Evolutionary conservation across 2,113 vertebrate species (phyloP), one percentile per base, ranked within the genome.

Genomic region (Cichladusa arquata): DNA sequence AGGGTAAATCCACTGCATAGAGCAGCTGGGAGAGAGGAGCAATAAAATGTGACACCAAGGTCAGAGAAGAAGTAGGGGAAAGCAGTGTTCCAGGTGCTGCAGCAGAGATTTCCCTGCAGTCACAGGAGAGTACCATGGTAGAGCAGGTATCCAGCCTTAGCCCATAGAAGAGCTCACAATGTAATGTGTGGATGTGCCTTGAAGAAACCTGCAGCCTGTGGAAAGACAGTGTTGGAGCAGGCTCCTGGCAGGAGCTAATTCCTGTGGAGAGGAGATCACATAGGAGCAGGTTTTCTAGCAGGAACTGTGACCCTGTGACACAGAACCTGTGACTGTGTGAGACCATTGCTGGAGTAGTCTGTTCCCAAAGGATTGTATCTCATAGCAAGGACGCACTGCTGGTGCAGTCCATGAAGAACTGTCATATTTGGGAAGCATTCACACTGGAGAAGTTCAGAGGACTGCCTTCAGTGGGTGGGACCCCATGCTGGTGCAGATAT

Each of bases 401-500:
- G 25, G 8, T 54, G 19, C 31, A 79, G 36, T 25, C n/a, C 3
- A 1, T 57, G 15, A 81, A 60, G 28, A 66, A 38, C 45, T 29
- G 36, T 36, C 33, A 12, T 26, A 28, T 6, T 7, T 8, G 4
- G 19, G 19, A 81, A 60, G 16, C 29, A 40, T 7, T n/a, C 15
- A 44, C 28, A 67, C 5, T n/a, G 29, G 28, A 60, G n/a, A 51
- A 66, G 4, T 25, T 60, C 38, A 45, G 23, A 74, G 28, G 19
- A 45, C 16, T 45, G 8, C 31, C 23, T 66, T 51, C 54, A 8
- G 8, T 8, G 19, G 28, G 13, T 45, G 8, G 22, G 60, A 73
- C 12, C 8, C 6, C 33, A 33, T 0, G 0, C 26, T 73, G 28
- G 5, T 25, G 19, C 17, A 77, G 18, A 12, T 13, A 36, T 31